These are phyloP conservation scores for Scaptodrosophila lebanonensis DNA, from an alignment of 1,140 invertebrate genomes.

Conservation along the genomic window DNA sequence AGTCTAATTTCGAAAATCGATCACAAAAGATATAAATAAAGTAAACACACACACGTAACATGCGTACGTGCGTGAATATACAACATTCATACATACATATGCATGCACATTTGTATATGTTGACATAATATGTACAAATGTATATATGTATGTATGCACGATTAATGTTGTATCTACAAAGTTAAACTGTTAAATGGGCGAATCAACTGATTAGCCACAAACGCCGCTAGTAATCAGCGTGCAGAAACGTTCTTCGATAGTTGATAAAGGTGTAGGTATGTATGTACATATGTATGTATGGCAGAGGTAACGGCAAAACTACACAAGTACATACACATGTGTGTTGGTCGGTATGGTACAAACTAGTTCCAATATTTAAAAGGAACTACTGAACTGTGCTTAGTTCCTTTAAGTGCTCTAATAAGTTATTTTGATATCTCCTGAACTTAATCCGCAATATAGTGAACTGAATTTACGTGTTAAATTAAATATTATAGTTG, in stretches of 20 bases:
- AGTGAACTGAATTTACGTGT: too few relatives aligned
- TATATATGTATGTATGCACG: too few relatives aligned
- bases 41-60: conserved; percentile 13
- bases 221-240: conserved; percentile 31
- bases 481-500: too few relatives aligned
- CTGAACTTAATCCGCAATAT: too few relatives aligned
- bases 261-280: conserved; percentile 22
- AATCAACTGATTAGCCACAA: conserved; percentile 44
- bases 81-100: conserved; percentile 5
- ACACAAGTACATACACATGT: not conserved
- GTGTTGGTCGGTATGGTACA: too few relatives aligned
- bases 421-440: too few relatives aligned
- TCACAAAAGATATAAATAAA: conserved; percentile 22
- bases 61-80: not conserved
- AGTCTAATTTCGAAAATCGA: conserved; percentile 52
- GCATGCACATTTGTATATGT: not conserved
- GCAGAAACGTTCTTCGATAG: conserved; percentile 28
- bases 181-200: conserved; percentile 47
- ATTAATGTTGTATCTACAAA: too few relatives aligned
- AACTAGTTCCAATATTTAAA: too few relatives aligned
- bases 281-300: conserved; percentile 13
- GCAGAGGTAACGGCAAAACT: conserved; percentile 25
- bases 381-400: too few relatives aligned
- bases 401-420: too few relatives aligned
- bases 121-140: conserved; percentile 6